Evolutionary conservation across 2,888 invertebrate genomes (phyloP).

Genomic region (Drosophila formosana): DNA sequence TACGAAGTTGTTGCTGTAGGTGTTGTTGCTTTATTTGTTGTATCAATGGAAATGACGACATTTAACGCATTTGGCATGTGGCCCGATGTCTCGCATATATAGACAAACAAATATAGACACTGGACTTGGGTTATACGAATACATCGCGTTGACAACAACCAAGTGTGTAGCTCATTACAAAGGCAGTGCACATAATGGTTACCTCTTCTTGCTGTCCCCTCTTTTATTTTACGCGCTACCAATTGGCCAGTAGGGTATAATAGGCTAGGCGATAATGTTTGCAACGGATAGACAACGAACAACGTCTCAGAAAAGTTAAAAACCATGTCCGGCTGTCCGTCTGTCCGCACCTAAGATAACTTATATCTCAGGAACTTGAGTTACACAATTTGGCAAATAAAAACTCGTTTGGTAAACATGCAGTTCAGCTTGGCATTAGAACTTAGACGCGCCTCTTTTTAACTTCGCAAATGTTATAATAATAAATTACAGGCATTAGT

Average conservation of each 20-base stretch:
- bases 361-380: not conserved
- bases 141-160: constrained; percentile 40
- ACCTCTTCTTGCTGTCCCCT: constrained; percentile 41
- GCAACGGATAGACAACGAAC: not conserved
- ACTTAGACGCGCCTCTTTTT: not conserved
- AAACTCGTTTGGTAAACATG: not conserved
- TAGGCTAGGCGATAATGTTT: not conserved
- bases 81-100: constrained; percentile 23
- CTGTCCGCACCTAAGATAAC: too few species aligned
- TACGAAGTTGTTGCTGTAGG: constrained; percentile 35
- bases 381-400: not conserved
- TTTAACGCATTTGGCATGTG: constrained; percentile 52
- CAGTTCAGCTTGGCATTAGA: not conserved
- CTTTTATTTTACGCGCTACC: constrained; percentile 9
- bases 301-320: too few species aligned
- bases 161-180: constrained; percentile 74
- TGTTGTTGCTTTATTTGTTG: constrained; percentile 20
- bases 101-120: constrained; percentile 26
- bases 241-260: not conserved
- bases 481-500: not conserved
- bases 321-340: too few species aligned
- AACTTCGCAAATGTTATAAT: not conserved
- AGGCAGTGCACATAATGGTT: constrained; percentile 81
- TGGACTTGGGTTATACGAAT: constrained; percentile 38
- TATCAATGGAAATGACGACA: constrained; percentile 67